Evolutionary conservation across 2,797 vertebrate genomes (phyloP), one percentile per base, ranked within the genome.

Genomic region (Sus cebifrons): DNA sequence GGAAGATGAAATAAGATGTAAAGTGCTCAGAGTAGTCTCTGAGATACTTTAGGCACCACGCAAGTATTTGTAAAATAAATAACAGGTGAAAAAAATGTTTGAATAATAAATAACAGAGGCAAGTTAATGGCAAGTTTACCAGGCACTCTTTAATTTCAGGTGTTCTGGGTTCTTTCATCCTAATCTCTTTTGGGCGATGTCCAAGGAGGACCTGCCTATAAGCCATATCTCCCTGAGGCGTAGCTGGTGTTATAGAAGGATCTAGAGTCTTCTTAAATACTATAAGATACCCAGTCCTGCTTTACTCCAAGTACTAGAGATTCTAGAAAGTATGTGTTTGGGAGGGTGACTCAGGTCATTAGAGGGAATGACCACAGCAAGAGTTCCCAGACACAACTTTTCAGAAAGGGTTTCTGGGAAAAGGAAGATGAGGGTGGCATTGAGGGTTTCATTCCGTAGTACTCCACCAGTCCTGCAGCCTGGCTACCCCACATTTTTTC

Each of bases 381-480:
- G 29, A 81, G 32, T 96, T 95, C 91, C 90, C 96, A 97, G 90
- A 86, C 60, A 83, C 32, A 15, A 23, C 60, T 79, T 89, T 86
- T 68, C 62, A 95, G 83, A 96, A 82, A 86, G 71, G 75, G 68
- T 52, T 96, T 97, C 94, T 92, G 95, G 95, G 96, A 96, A 96
- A 84, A 90, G 40, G 64, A 70, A 82, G 56, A 44, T 2, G 54
- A 86, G 2, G 62, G 15, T 94, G 78, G 77, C 54, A 67, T 0
- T 1, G n/a, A 52, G 18, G 40, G 58, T 52, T 92, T 58, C 27
- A 2, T 92, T 92, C 58, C 29, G 10, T 60, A 93, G 40, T 6
- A n/a, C 27, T 82, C 73, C 40, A 60, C 52, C 49, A 73, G 91
- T 36, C 17, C 32, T 16, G 54, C 9, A 87, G n/a, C n/a, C 89